Conservation (phyloP, 2,797 vertebrate species). For the Galaxias olidus region DNA sequence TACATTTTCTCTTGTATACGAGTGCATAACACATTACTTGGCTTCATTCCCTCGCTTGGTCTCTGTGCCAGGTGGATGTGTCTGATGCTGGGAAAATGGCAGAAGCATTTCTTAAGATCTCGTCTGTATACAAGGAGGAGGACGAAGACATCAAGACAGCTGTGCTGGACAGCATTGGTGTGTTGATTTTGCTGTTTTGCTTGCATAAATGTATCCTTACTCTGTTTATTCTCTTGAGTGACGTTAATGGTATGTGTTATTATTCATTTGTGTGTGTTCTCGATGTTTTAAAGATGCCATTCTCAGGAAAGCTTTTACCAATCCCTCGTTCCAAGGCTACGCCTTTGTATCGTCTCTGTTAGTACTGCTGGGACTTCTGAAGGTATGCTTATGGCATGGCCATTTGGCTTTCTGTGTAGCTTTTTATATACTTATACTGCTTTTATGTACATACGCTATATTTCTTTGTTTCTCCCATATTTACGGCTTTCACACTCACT, state of each 20-base stretch:
- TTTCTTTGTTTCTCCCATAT: not conserved
- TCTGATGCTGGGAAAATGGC: constrained; percentile 84
- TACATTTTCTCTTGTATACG: no score
- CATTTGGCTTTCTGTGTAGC: not conserved
- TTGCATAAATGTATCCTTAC: not conserved
- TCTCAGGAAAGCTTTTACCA: constrained; percentile 86
- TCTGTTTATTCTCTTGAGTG: no score
- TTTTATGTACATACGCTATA: not conserved
- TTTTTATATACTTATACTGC: no score
- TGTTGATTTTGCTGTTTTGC: constrained; percentile 44
- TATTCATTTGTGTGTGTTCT: not conserved
- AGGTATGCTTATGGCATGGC: constrained; percentile 70
- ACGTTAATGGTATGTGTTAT: no score
- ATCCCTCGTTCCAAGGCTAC: constrained; percentile 82
- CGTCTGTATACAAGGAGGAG: constrained; percentile 92
- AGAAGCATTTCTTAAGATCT: constrained; percentile 87
- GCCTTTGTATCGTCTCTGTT: constrained; percentile 87
- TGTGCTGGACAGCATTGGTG: constrained; percentile 77
- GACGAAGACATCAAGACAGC: constrained; percentile 77
- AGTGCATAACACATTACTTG: no score
- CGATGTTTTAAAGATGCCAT: constrained; percentile 79
- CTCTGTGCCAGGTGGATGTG: constrained; percentile 81
- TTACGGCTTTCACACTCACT: no score
- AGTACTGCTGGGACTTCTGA: constrained; percentile 89
- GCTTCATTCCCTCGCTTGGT: not conserved